These are phyloP conservation scores for Andrena bucephala DNA, from an alignment of 2,888 invertebrate species.

Conservation along the genomic window DNA sequence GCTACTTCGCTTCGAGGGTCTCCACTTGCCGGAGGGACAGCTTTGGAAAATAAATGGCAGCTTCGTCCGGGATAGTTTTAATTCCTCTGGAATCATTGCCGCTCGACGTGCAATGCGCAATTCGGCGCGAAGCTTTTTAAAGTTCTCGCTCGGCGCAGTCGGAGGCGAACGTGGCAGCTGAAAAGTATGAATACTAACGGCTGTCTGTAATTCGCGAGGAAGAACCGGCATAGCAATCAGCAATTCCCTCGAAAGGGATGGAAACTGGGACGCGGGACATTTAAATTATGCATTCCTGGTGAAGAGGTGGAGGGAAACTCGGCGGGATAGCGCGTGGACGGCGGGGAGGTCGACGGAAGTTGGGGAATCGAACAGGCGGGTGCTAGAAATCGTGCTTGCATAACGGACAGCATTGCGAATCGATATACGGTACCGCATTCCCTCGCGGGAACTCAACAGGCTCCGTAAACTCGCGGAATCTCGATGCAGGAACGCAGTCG, in stretches of 20 bases:
- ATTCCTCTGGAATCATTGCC: constrained; percentile 35
- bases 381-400: constrained; percentile 64
- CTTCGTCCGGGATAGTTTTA: constrained; percentile 43
- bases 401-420: constrained; percentile 61
- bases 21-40: background rate
- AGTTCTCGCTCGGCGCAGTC: constrained; percentile 51
- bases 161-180: constrained; percentile 52
- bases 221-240: constrained; percentile 77
- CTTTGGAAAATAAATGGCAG: constrained; percentile 19
- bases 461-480: constrained; percentile 28
- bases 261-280: constrained; percentile 78
- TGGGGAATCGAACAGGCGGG: constrained; percentile 51
- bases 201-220: constrained; percentile 68
- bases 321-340: constrained; percentile 32
- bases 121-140: constrained; percentile 71
- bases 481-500: constrained; percentile 41
- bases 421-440: constrained; percentile 51
- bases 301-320: constrained; percentile 56
- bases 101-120: constrained; percentile 31
- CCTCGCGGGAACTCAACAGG: constrained; percentile 34
- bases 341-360: constrained; percentile 32
- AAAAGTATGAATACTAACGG: constrained; percentile 74
- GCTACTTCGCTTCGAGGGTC: background rate
- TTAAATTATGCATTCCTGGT: constrained; percentile 79
- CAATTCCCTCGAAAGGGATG: constrained; percentile 65